These are phyloP conservation scores for Ploceus nigricollis DNA, from an alignment of 2,113 vertebrate genomes.

Conservation along the genomic window DNA sequence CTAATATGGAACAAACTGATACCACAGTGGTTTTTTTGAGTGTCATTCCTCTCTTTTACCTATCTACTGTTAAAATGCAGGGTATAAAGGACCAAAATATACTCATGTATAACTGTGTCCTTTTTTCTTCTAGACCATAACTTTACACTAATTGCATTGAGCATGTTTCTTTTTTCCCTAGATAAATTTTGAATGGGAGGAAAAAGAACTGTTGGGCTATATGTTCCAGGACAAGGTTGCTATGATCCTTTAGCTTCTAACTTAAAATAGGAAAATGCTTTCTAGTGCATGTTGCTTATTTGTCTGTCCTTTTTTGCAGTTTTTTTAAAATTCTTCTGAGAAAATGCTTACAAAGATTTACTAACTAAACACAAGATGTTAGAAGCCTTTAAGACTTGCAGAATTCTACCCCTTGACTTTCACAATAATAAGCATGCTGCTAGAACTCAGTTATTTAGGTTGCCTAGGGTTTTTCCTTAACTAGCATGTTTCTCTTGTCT, in stretches of 20 bases:
- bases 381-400: neutral
- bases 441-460: neutral
- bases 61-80: neutral
- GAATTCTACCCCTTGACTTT: neutral
- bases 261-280: neutral
- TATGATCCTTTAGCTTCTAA: conserved; percentile 50
- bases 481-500: neutral
- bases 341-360: neutral
- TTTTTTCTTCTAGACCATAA: neutral
- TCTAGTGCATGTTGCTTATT: conserved; percentile 1
- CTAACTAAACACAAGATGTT: neutral
- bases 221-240: conserved; percentile 89
- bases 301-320: neutral
- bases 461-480: neutral
- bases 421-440: neutral
- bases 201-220: conserved; percentile 83
- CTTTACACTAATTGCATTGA: conserved; percentile 2
- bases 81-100: neutral
- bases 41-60: neutral
- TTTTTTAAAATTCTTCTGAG: neutral
- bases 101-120: neutral
- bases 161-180: conserved; percentile 70
- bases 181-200: conserved; percentile 86
- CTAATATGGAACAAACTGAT: neutral
- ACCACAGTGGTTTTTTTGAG: neutral